Evolutionary conservation across 2,797 vertebrate species (phyloP), one percentile per base, ranked within the genome.

Genomic region (Xiphophorus birchmanni): DNA sequence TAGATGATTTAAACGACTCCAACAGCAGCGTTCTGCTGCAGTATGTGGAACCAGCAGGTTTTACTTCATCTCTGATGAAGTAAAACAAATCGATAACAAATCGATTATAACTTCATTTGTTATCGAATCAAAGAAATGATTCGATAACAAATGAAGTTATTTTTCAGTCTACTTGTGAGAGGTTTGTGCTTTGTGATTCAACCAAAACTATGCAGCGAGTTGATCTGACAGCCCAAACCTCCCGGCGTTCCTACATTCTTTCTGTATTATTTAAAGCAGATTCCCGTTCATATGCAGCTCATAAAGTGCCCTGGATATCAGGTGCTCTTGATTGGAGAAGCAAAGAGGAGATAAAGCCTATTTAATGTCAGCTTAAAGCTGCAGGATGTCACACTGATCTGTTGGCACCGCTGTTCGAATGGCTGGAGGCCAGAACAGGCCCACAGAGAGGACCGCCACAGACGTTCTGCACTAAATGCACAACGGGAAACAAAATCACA

Each of bases 381-480:
- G n/a, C 75, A 50, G 78, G 78, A 58, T 79, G 88, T 90, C 75
- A 50, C 65, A 40, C 18, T 85, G 78, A 92, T 87, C 84, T 71
- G 44, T 78, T 86, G 86, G 86, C 79, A 84, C 77, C 48, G 21
- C 73, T 65, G 76, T 35, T 58, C 37, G 32, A 79, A 83, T 84
- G 89, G 81, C 80, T 7, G 17, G 8, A 3, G 2, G 77, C 86
- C 87, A 90, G 75, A 75, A 35, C 23, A 44, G 37, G 42, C 58
- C 26, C 29, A 15, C 73, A 29, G 45, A 76, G 45, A 65, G 83
- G 32, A 72, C 2, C 37, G 81, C 75, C 50, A 48, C 83, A 83
- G 69, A 84, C 67, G 79, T 82, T 54, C 73, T 37, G 12, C 73
- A 73, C 18, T 23, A 50, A 82, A 80, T 1, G 26, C 4, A 56